These are phyloP conservation scores for Oreortyx pictus DNA, from an alignment of 2,797 vertebrate genomes.

Conservation along the genomic window DNA sequence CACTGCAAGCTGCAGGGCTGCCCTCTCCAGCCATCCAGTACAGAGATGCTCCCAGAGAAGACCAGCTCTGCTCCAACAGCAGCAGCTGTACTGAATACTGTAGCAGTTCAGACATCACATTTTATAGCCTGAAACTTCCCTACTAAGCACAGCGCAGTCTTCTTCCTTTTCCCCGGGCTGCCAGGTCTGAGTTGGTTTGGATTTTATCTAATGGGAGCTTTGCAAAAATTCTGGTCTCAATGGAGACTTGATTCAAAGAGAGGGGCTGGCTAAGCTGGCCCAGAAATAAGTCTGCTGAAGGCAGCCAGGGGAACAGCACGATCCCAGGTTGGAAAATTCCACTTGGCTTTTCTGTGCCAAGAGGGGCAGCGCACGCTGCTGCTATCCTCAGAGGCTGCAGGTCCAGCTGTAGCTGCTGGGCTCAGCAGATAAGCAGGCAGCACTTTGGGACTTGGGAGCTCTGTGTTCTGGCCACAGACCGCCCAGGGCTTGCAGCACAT, in stretches of 20 bases:
- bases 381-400: background rate
- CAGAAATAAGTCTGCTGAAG: background rate
- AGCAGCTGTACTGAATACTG: background rate
- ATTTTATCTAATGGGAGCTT: background rate
- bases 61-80: background rate
- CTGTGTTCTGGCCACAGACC: background rate
- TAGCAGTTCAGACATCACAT: background rate
- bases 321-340: constrained; percentile 57
- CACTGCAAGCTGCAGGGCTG: background rate
- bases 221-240: background rate
- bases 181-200: background rate
- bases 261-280: background rate
- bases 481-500: background rate
- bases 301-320: background rate
- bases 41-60: background rate
- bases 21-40: background rate
- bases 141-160: background rate
- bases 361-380: background rate
- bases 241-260: background rate
- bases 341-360: constrained; percentile 19
- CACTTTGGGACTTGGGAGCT: background rate
- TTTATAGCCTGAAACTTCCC: background rate
- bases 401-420: background rate
- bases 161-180: background rate
- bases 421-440: background rate